These are phyloP conservation scores for Ceyx margarethae DNA, from an alignment of 2,113 vertebrate species.

Conservation along the genomic window DNA sequence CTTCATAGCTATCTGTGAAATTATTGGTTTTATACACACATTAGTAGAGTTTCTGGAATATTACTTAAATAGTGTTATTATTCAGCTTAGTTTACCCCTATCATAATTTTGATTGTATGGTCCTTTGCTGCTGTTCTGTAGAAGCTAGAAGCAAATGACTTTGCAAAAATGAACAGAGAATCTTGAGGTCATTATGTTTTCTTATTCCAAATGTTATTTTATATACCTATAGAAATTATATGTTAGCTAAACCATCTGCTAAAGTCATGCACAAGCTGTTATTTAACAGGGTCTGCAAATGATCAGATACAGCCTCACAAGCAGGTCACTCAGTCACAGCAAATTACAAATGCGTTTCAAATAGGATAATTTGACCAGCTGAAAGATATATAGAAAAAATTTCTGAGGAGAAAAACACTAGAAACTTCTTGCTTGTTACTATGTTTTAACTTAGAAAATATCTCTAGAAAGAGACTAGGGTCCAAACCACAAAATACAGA, in stretches of 20 bases:
- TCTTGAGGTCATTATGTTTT: constrained; percentile 42
- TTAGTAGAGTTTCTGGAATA: background rate
- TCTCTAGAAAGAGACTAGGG: constrained; percentile 6
- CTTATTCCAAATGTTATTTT: constrained; percentile 62
- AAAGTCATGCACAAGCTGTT: constrained; percentile 55
- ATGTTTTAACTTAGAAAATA: constrained; percentile 47
- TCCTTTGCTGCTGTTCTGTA: background rate
- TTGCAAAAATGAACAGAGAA: constrained; percentile 46
- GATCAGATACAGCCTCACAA: constrained; percentile 52
- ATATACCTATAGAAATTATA: constrained; percentile 69
- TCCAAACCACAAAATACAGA: constrained; percentile 49
- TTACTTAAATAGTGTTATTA: background rate
- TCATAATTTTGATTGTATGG: background rate
- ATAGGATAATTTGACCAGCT: constrained; percentile 61
- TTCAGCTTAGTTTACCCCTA: background rate
- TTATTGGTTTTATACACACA: background rate
- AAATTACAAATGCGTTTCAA: constrained; percentile 52
- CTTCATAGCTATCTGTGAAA: background rate
- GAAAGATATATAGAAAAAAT: constrained; percentile 56
- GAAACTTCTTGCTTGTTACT: constrained; percentile 25
- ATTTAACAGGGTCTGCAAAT: constrained; percentile 66
- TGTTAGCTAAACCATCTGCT: constrained; percentile 68
- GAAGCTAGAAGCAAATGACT: constrained; percentile 35
- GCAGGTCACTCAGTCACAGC: constrained; percentile 55
- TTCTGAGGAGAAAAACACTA: constrained; percentile 48